Percentiles rank a stretch among this genome's conserved stretches.
Evolutionary conservation across 2,113 vertebrate genomes (phyloP).

Genomic region (Sylvicapra grimmia): DNA sequence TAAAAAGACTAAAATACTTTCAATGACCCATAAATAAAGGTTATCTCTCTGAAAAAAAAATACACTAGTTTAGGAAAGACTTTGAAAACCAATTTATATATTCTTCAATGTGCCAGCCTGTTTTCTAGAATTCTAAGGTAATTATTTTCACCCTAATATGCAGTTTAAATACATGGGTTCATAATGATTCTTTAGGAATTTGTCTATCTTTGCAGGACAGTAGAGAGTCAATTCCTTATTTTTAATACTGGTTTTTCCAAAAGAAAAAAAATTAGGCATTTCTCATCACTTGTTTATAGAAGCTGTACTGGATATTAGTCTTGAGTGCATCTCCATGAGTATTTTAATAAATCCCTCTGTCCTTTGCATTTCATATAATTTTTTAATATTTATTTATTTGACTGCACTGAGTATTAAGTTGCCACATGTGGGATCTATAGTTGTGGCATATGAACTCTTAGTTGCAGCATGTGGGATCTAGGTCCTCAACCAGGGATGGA

Average conservation of each 20-base stretch:
- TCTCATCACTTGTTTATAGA: background rate
- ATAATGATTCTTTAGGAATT: background rate
- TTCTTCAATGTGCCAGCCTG: background rate
- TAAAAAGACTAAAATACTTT: background rate
- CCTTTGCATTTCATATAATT: background rate
- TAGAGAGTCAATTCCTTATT: background rate
- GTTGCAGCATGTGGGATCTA: background rate
- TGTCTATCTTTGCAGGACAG: background rate
- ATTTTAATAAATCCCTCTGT: background rate
- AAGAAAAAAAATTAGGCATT: background rate
- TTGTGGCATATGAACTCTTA: background rate
- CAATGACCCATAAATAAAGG: background rate
- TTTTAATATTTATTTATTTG: background rate
- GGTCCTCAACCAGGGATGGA: background rate
- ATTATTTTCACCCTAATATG: background rate
- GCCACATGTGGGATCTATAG: background rate
- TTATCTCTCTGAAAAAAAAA: background rate
- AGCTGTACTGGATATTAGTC: background rate
- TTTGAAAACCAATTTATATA: background rate
- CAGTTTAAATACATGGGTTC: background rate
- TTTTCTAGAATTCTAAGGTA: background rate
- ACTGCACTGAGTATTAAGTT: background rate
- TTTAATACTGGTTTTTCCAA: background rate
- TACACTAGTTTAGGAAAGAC: background rate
- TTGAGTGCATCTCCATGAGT: background rate